These are phyloP conservation scores for Scaptomyza flava DNA, from an alignment of 2,888 invertebrate genomes.

Conservation along the genomic window DNA sequence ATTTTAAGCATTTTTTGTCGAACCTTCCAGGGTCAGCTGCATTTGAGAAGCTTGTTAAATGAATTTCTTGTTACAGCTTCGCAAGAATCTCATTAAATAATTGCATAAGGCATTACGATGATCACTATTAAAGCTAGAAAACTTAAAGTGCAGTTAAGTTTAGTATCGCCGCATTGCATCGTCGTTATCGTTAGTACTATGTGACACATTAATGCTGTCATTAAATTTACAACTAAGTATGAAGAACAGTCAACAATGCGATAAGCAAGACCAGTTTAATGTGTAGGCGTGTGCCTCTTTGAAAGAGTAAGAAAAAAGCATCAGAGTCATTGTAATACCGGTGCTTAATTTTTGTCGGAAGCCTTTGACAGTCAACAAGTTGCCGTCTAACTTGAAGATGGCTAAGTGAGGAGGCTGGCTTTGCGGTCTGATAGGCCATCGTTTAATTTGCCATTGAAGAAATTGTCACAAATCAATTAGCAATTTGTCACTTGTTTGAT, in stretches of 20 bases:
- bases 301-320: neutral
- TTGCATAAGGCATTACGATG: constrained; percentile 52
- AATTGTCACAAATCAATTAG: constrained; percentile 55
- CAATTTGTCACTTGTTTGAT: constrained; percentile 60
- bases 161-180: constrained; percentile 25
- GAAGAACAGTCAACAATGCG: constrained; percentile 60
- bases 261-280: constrained; percentile 44
- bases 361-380: constrained; percentile 4
- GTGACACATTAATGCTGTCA: constrained; percentile 66
- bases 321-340: constrained; percentile 1
- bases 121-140: constrained; percentile 13
- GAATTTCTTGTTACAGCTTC: neutral
- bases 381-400: neutral
- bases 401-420: constrained; percentile 3
- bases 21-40: constrained; percentile 20
- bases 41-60: neutral
- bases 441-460: constrained; percentile 31
- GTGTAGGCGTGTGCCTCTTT: constrained; percentile 27
- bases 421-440: constrained; percentile 23
- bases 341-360: neutral
- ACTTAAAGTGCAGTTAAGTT: constrained; percentile 15
- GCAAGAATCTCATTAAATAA: constrained; percentile 53
- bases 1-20: neutral
- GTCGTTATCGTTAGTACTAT: constrained; percentile 23
- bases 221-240: constrained; percentile 47